A percentile compares a stretch with the other conserved stretches of the same genome.
These are phyloP conservation scores for Pammene aurita DNA, from an alignment of 2,888 invertebrate genomes.

Conservation along the genomic window DNA sequence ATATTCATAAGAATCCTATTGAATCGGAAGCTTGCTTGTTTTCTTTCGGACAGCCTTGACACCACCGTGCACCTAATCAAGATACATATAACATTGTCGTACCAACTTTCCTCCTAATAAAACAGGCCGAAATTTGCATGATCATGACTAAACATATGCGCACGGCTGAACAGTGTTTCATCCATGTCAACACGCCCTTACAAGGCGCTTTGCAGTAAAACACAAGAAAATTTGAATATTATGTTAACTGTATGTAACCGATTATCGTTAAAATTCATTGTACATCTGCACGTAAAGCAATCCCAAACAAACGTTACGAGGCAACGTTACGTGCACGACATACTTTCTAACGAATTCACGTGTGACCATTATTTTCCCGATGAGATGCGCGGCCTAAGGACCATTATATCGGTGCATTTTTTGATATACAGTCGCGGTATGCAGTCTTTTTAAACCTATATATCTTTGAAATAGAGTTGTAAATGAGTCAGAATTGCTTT, in stretches of 20 bases:
- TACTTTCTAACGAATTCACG: slow-evolving; percentile 39
- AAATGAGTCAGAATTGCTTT: neutral
- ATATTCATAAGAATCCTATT: too few species aligned
- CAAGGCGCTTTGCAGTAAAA: slow-evolving; percentile 15
- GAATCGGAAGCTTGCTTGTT: too few species aligned
- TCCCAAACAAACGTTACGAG: slow-evolving; percentile 39
- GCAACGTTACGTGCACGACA: slow-evolving; percentile 31
- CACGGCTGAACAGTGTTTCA: neutral
- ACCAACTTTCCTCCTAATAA: neutral
- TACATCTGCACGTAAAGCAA: slow-evolving; percentile 32
- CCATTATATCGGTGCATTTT: neutral
- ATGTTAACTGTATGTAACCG: slow-evolving; percentile 25
- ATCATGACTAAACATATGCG: neutral
- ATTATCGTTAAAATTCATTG: slow-evolving; percentile 34
- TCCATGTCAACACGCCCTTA: neutral
- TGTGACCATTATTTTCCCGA: slow-evolving; percentile 24
- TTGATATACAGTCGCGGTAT: neutral
- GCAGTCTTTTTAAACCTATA: neutral
- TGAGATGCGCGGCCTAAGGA: slow-evolving; percentile 7
- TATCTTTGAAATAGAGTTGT: neutral
- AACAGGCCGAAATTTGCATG: neutral
- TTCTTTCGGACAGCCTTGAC: too few species aligned
- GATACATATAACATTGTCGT: too few species aligned
- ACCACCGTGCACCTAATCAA: too few species aligned
- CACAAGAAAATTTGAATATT: slow-evolving; percentile 19